phyloP scores from a whole-genome alignment of 35 echinoderm and acorn worm genomes.

The Chiridota heheva region DNA sequence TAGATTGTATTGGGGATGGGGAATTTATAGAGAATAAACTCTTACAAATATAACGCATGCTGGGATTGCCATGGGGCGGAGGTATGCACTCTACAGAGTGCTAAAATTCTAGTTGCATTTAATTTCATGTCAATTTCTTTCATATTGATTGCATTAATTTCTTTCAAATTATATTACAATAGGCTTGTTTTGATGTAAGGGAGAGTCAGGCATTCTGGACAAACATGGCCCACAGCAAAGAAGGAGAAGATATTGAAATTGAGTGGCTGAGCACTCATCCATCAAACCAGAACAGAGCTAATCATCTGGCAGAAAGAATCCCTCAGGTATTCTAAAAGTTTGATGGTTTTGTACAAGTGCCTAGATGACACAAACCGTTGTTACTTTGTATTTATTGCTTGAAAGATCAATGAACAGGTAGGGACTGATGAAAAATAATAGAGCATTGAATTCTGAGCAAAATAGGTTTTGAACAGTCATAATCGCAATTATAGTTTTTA shows the following conservation, averaged over 20 bases:
- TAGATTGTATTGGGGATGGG: no score
- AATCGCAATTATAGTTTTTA: no score
- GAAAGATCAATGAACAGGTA: no score
- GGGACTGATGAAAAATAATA: no score
- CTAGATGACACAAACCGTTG: background rate
- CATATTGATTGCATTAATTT: background rate
- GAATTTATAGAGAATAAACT: background rate
- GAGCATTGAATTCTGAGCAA: no score
- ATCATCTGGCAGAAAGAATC: constrained; percentile 60
- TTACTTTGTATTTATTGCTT: no score
- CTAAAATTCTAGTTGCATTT: background rate
- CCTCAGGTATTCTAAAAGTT: constrained; percentile 51
- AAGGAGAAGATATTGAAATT: constrained; percentile 34
- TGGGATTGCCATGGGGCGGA: background rate
- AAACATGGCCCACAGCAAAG: constrained; percentile 58
- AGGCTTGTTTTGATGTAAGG: constrained; percentile 95
- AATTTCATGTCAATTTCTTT: background rate
- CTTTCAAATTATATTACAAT: background rate
- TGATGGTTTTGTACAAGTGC: background rate
- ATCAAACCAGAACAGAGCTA: constrained; percentile 76
- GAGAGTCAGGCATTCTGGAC: constrained; percentile 91
- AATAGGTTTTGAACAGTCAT: no score
- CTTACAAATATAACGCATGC: background rate
- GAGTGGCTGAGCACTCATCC: constrained; percentile 90
- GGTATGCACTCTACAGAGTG: no score